Base-by-base conservation (phyloP, 2,888 invertebrate species). In the Ochropleura leucogaster region DNA sequence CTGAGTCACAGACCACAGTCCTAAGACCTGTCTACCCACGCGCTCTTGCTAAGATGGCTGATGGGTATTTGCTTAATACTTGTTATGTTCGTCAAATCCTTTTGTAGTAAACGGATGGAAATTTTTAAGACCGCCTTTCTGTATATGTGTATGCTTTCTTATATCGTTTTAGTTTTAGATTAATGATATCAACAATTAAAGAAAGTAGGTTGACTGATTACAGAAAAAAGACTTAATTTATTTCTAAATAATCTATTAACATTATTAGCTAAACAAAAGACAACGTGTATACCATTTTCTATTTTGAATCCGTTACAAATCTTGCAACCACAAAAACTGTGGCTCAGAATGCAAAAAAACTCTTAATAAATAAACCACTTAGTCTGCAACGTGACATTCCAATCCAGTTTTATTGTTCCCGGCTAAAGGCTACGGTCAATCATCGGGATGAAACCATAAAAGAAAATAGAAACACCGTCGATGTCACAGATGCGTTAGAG, bases 11-110 rank as follows among this genome's bases (percentile, higher is more conserved):
- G 84, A 20, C 71, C 71, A 77, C 42, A 40, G 62, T 7, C 40
- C 40, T 72, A 76, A 89, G 88, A 90, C 93, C 81, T 60, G 92
- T 92, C 90, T 92, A 77, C 94, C 94, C 91, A 94, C 94, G 90
- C 90, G 40, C 55, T 30, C 67, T 30, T 64, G 70, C 70, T 73
- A 70, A 84, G 75, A 79, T 73, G 79, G 70, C 79, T 86, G 83
- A 86, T 87, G 85, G 83, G 60, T 88, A 83, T 89, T 87, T 85
- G 77, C 76, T 86, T 84, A 80, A 81, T 89, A 90, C 90, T 87
- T 89, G 91, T 89, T 89, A 85, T 85, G 85, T 86, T 87, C 82
- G 81, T 89, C 79, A 82, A 85, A 83, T 80, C 85, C 80, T 76
- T 84, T 74, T 76, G 60, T 47, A 73, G 84, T 47, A 46, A 55